phyloP scores from a whole-genome alignment of 2,888 invertebrate species.

The Idaea dimidiata region DNA sequence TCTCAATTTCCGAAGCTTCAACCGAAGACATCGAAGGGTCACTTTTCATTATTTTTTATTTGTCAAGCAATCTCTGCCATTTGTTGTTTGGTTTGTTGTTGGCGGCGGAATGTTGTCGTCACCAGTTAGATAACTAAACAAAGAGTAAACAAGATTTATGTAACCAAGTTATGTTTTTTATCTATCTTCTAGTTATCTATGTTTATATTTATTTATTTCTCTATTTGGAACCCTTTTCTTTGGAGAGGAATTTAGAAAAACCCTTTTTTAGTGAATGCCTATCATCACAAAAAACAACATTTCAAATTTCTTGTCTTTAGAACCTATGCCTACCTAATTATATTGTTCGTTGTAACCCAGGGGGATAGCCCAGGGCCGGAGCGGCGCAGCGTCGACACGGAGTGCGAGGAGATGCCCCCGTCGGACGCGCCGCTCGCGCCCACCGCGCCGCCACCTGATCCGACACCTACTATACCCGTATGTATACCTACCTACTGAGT shows the following conservation, averaged over 20 bases:
- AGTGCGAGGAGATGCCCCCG: conserved; percentile 55
- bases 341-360: conserved; percentile 33
- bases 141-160: conserved; percentile 26
- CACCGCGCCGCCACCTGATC: conserved; percentile 48
- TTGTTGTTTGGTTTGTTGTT: conserved; percentile 33
- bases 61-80: conserved; percentile 60
- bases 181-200: too few species aligned
- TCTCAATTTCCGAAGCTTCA: conserved; percentile 8
- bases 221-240: too few species aligned
- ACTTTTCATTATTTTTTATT: conserved; percentile 61
- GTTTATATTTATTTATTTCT: too few species aligned
- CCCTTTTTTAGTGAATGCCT: too few species aligned
- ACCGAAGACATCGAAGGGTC: conserved; percentile 30
- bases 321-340: not conserved
- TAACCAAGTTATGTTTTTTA: too few species aligned
- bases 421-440: conserved; percentile 56
- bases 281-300: too few species aligned
- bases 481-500: conserved; percentile 7
- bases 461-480: conserved; percentile 40
- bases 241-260: too few species aligned
- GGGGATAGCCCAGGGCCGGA: conserved; percentile 74
- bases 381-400: conserved; percentile 68
- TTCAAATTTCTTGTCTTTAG: too few species aligned
- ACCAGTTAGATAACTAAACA: conserved; percentile 41
- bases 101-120: conserved; percentile 24